These are phyloP conservation scores for Nomada fucata DNA, from an alignment of 2,888 invertebrate species.

Conservation along the genomic window DNA sequence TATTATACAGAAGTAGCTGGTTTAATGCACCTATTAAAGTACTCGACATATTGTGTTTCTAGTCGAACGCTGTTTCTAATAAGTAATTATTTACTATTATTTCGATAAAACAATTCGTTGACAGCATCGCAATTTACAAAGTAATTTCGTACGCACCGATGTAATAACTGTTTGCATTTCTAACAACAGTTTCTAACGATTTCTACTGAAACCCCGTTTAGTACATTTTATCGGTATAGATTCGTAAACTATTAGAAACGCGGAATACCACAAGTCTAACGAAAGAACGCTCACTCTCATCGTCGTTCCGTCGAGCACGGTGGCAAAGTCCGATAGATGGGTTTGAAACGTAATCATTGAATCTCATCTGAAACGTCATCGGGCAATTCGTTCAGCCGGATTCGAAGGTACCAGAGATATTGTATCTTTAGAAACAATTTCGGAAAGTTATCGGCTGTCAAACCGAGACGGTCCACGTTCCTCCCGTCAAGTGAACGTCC, in stretches of 20 bases:
- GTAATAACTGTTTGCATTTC: too few species aligned
- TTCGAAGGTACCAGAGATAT: slow-evolving; percentile 5
- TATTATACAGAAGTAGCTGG: too few species aligned
- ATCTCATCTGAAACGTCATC: slow-evolving; percentile 24
- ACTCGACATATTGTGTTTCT: too few species aligned
- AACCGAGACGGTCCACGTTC: slow-evolving; percentile 47
- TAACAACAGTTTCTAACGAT: too few species aligned
- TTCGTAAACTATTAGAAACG: background rate
- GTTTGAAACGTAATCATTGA: slow-evolving; percentile 29
- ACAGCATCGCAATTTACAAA: too few species aligned
- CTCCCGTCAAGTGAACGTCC: slow-evolving; percentile 78
- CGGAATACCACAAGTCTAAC: background rate
- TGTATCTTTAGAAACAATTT: slow-evolving; percentile 50
- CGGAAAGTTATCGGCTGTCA: slow-evolving; percentile 52
- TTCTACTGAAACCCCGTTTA: too few species aligned
- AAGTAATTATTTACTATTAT: too few species aligned
- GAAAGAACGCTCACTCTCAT: slow-evolving; percentile 14
- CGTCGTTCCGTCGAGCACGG: background rate
- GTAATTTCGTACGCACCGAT: too few species aligned
- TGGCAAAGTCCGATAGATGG: slow-evolving; percentile 9
- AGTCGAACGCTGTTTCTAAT: too few species aligned
- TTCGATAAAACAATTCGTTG: too few species aligned
- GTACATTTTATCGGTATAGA: too few species aligned
- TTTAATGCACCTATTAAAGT: too few species aligned
- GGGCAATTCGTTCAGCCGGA: slow-evolving; percentile 36